Evolutionary conservation across 2,113 vertebrate species (phyloP).

Genomic region (Oplegnathus fasciatus): DNA sequence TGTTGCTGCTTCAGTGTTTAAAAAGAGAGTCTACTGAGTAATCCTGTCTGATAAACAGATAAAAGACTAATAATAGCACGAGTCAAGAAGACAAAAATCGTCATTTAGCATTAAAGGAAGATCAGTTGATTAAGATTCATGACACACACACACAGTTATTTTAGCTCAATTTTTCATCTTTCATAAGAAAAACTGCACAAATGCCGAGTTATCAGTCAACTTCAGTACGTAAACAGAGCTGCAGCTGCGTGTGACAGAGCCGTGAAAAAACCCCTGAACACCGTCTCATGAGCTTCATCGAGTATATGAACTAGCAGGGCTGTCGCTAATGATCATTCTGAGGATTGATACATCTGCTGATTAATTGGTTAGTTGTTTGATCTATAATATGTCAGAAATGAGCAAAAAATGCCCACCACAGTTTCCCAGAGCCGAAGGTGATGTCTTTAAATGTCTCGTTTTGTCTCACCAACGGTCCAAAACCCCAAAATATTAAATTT

Average conservation of each 20-base stretch:
- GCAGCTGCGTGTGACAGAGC: no score
- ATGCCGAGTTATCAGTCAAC: neutral
- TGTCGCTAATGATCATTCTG: neutral
- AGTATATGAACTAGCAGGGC: neutral
- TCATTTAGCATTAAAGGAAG: neutral
- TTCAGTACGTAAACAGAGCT: neutral
- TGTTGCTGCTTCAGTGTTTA: neutral
- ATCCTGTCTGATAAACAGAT: neutral
- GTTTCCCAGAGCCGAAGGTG: no score
- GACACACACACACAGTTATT: neutral
- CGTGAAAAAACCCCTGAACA: no score
- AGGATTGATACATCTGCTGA: neutral
- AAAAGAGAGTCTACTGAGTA: neutral
- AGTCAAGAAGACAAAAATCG: neutral
- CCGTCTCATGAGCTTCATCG: no score
- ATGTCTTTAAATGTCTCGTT: no score
- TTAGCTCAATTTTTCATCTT: neutral
- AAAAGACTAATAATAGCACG: neutral
- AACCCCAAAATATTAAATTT: no score
- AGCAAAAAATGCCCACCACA: no score
- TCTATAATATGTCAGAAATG: no score
- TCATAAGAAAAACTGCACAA: neutral
- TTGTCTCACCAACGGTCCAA: no score
- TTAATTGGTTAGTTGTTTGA: no score
- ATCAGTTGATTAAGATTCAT: no score